Percentiles rank a stretch among this genome's conserved stretches.
phyloP scores from a whole-genome alignment of 2,113 vertebrate genomes.

The Acanthisitta chloris region DNA sequence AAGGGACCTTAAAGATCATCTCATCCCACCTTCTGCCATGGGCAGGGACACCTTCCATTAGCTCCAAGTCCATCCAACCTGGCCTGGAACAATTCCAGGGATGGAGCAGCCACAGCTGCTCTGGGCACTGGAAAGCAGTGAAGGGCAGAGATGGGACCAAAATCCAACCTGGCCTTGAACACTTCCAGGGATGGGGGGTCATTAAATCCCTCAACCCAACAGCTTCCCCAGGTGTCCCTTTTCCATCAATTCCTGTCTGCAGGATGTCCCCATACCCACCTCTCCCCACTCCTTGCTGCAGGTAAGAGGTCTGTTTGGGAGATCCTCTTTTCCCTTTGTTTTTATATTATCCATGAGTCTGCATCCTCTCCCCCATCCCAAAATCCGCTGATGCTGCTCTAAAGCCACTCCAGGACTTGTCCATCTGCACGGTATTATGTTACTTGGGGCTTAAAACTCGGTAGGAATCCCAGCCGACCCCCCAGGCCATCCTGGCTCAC shows the following conservation, averaged over 20 bases:
- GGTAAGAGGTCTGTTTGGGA: background rate
- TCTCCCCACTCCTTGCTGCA: background rate
- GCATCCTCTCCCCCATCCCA: background rate
- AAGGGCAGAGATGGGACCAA: no score
- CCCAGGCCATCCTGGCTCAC: background rate
- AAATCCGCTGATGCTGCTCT: background rate
- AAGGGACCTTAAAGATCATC: background rate
- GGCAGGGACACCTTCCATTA: background rate
- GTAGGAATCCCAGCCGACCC: accelerated
- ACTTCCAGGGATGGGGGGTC: background rate
- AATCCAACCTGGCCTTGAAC: background rate
- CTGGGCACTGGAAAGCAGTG: no score
- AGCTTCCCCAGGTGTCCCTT: background rate
- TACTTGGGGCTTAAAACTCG: background rate
- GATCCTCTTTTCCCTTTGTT: background rate
- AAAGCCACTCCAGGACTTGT: background rate
- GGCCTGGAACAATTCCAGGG: background rate
- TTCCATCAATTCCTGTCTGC: accelerated
- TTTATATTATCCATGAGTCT: background rate
- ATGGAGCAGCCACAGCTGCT: no score
- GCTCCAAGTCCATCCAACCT: background rate
- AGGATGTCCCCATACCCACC: background rate
- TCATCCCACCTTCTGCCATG: no score
- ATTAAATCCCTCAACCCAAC: background rate
- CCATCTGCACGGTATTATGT: background rate